Conservation (phyloP, 2,113 vertebrate genomes). For the Hippocampus guttulatus region DNA sequence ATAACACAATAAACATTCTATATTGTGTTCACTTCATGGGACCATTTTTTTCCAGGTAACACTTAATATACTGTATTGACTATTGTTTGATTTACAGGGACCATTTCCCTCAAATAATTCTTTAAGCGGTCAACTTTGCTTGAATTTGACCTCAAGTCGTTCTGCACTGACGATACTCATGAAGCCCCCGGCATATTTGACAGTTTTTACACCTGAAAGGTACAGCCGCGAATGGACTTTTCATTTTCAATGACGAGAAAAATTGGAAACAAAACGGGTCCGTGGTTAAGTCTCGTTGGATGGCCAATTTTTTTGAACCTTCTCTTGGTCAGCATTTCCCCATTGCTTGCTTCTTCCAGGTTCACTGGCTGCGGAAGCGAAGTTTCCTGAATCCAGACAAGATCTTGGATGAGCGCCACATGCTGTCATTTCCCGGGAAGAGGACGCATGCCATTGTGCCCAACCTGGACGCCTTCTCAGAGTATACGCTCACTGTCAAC, state of each 20-base stretch:
- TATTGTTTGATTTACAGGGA: too few species aligned
- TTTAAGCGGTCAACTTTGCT: too few species aligned
- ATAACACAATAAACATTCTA: too few species aligned
- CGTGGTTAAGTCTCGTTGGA: background rate
- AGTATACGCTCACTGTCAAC: constrained; percentile 83
- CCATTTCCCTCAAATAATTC: too few species aligned
- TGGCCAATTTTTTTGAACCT: background rate
- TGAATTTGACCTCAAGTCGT: too few species aligned
- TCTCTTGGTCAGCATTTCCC: background rate
- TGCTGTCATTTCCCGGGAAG: constrained; percentile 78
- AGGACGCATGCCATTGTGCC: constrained; percentile 80
- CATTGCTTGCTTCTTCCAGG: constrained; percentile 62
- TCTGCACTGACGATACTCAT: too few species aligned
- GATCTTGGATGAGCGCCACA: constrained; percentile 74
- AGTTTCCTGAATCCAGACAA: constrained; percentile 77
- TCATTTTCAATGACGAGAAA: background rate
- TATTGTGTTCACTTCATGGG: too few species aligned
- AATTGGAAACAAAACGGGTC: background rate
- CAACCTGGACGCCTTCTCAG: constrained; percentile 83
- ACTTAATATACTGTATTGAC: too few species aligned
- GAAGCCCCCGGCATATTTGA: too few species aligned
- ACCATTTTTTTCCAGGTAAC: too few species aligned
- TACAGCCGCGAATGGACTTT: background rate
- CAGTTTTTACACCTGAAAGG: background rate
- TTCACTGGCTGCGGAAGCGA: constrained; percentile 81